phyloP scores from a whole-genome alignment of 2,113 vertebrate genomes.

The Amphiprion ocellaris region DNA sequence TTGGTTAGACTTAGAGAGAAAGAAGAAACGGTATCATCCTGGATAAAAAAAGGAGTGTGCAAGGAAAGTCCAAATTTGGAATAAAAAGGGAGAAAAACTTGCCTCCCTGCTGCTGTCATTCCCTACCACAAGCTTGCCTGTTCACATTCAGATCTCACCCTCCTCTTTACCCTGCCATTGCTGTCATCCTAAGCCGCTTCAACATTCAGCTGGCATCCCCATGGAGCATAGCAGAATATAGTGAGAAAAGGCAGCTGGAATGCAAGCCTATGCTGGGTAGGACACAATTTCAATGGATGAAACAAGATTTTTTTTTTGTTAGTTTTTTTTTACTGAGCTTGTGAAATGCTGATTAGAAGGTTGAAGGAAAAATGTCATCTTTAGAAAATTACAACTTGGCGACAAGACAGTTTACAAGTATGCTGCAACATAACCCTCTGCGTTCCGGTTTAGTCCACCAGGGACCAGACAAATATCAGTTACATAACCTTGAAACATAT shows the following conservation, averaged over 20 bases:
- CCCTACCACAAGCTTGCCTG: conserved; percentile 37
- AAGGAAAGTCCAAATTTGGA: conserved; percentile 19
- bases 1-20: conserved; percentile 1
- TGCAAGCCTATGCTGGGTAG: conserved; percentile 22
- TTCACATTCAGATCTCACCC: conserved; percentile 61
- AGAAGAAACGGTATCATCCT: background rate
- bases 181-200: conserved; percentile 77
- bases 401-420: conserved; percentile 46
- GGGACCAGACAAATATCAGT: background rate
- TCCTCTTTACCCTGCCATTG: conserved; percentile 63
- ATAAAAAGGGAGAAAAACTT: conserved; percentile 6
- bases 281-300: conserved; percentile 58
- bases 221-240: conserved; percentile 61
- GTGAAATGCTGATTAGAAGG: conserved; percentile 59
- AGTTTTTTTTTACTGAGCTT: conserved; percentile 45
- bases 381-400: conserved; percentile 55
- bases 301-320: conserved; percentile 27
- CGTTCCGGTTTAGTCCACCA: conserved; percentile 4
- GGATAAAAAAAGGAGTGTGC: background rate
- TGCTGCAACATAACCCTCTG: background rate
- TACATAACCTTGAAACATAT: background rate
- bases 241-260: conserved; percentile 57
- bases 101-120: conserved; percentile 47
- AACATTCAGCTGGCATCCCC: conserved; percentile 71
- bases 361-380: conserved; percentile 59